A percentile compares a stretch with the other conserved stretches of the same genome.
phyloP scores from a whole-genome alignment of 2,113 vertebrate genomes.

The Thinocorus orbignyianus region DNA sequence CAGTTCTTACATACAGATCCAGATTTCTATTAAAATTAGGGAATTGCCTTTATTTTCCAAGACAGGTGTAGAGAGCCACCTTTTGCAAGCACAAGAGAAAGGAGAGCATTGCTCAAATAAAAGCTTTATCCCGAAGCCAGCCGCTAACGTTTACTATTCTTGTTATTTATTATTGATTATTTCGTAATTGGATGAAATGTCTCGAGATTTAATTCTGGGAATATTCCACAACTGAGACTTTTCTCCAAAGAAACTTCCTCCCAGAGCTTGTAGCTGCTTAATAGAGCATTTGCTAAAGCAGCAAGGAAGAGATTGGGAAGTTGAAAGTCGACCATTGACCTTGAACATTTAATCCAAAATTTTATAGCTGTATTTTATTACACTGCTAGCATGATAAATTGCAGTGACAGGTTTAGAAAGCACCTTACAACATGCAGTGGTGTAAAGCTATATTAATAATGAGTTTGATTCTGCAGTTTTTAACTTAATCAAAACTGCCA shows the following conservation, averaged over 20 bases:
- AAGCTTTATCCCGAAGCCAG: neutral
- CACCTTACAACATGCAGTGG: constrained; percentile 53
- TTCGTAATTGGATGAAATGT: neutral
- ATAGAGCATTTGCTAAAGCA: constrained; percentile 35
- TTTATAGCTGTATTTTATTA: constrained; percentile 67
- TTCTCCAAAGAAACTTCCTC: neutral
- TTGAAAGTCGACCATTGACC: constrained; percentile 59
- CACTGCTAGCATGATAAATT: constrained; percentile 59
- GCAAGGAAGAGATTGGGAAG: constrained; percentile 30
- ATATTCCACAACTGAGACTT: neutral
- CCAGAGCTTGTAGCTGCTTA: constrained; percentile 16
- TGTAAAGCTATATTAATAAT: constrained; percentile 51
- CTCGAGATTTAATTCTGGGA: neutral
- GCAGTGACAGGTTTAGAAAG: constrained; percentile 66
- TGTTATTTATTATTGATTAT: constrained; percentile 31
- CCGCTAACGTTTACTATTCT: neutral
- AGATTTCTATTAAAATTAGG: neutral
- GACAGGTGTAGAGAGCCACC: neutral
- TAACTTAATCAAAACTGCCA: constrained; percentile 46
- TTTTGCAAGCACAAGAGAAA: neutral
- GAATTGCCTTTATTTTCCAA: neutral
- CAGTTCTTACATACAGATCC: neutral
- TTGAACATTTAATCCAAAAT: constrained; percentile 69
- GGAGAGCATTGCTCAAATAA: neutral
- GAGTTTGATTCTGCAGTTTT: constrained; percentile 56